Evolutionary conservation across 30 jellyfish, hydroid and myxozoan species (phyloP).

Genomic region (Aurelia aurita complex sp. Pacific): DNA sequence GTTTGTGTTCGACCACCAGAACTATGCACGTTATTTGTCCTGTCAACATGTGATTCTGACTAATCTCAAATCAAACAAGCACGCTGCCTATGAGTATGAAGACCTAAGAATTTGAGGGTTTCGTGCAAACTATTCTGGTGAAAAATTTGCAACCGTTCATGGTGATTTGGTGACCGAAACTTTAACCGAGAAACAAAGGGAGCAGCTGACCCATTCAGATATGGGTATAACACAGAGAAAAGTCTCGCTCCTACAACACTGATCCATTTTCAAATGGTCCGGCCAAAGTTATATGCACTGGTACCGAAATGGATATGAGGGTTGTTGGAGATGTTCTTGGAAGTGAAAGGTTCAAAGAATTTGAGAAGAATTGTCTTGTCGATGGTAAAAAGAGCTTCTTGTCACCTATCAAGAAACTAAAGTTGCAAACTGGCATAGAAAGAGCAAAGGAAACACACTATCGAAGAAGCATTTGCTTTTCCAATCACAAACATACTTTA

Average conservation of each 20-base stretch:
- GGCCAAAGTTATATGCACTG: too few species aligned
- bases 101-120: not conserved
- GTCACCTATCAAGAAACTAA: too few species aligned
- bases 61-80: not conserved
- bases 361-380: too few species aligned
- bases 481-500: not conserved
- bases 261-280: too few species aligned
- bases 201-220: conserved; percentile 24
- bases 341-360: too few species aligned
- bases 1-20: not conserved
- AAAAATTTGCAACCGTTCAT: not conserved
- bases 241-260: too few species aligned
- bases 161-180: conserved; percentile 11
- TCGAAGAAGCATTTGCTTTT: conserved; percentile 8
- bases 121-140: not conserved
- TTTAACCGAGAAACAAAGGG: conserved; percentile 21
- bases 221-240: not conserved
- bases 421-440: too few species aligned
- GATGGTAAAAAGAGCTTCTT: too few species aligned
- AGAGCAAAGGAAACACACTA: not conserved
- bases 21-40: conserved; percentile 3
- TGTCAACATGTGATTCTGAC: not conserved
- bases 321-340: too few species aligned
- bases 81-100: not conserved
- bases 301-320: too few species aligned